Conservation (phyloP, 2,113 vertebrate genomes). For the Aphelocoma coerulescens region DNA sequence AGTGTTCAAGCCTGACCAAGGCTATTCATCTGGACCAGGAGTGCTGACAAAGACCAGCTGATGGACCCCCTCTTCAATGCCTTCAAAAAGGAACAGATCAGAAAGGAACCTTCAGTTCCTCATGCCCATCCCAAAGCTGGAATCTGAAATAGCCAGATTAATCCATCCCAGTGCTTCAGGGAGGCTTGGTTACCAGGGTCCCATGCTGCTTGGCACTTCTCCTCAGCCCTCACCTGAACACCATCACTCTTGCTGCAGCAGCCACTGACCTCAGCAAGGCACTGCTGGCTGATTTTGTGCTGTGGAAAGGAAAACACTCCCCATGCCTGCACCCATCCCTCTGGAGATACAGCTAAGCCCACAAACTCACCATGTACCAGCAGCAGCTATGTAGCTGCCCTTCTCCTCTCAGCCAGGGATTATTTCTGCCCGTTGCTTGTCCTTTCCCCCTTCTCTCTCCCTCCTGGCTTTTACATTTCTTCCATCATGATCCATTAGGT, state of each 20-base stretch:
- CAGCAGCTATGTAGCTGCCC: not conserved
- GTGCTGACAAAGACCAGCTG: not conserved
- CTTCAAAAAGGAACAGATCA: too few relatives aligned
- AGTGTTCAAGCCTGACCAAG: not conserved
- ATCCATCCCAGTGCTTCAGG: not conserved
- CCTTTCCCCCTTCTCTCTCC: not conserved
- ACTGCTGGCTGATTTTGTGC: not conserved
- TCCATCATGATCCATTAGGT: slow-evolving; percentile 67
- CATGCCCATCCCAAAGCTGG: accelerated
- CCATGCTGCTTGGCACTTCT: not conserved
- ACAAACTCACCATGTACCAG: not conserved
- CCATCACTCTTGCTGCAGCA: not conserved
- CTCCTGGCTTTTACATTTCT: slow-evolving; percentile 5
- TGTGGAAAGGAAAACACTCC: not conserved
- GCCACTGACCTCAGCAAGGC: not conserved
- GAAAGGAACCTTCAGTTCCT: not conserved
- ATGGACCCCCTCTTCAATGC: accelerated
- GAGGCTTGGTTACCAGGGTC: accelerated
- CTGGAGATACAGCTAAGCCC: not conserved
- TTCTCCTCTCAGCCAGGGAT: not conserved
- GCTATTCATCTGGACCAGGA: not conserved
- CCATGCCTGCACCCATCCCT: not conserved
- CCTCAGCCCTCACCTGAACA: not conserved
- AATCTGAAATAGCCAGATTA: not conserved
- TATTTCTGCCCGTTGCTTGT: not conserved